A percentile compares a stretch with the other conserved stretches of the same genome.
These are phyloP conservation scores for Syngnathus acus DNA, from an alignment of 2,797 vertebrate species.

Conservation along the genomic window DNA sequence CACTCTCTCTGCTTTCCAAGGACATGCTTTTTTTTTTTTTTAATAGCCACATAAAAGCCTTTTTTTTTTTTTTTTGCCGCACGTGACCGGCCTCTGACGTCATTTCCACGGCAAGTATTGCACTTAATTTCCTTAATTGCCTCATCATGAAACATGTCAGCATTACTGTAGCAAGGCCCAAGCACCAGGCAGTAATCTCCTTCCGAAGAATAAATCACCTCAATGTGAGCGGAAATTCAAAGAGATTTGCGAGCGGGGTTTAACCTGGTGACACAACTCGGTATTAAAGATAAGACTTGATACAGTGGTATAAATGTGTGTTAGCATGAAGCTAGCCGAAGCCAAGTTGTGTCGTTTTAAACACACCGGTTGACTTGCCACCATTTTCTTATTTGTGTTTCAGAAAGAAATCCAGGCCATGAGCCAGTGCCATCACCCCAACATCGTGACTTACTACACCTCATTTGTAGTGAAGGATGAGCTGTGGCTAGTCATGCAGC, in stretches of 20 bases:
- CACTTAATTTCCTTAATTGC: conserved; percentile 1
- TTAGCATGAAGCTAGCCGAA: no score
- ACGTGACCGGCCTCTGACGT: background rate
- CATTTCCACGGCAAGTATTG: background rate
- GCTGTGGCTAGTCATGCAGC: conserved; percentile 98
- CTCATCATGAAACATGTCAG: background rate
- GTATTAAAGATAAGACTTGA: no score
- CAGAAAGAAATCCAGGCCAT: conserved; percentile 99
- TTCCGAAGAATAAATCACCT: background rate
- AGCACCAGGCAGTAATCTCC: background rate
- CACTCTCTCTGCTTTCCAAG: conserved; percentile 39
- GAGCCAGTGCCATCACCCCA: conserved; percentile 98
- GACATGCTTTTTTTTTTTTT: conserved; percentile 3
- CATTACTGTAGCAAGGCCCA: background rate
- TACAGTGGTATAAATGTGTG: no score
- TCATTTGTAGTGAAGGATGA: conserved; percentile 98
- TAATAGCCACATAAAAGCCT: background rate
- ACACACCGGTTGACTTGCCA: background rate
- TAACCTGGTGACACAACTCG: no score
- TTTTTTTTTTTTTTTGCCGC: no score
- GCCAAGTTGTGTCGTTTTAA: no score
- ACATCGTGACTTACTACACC: conserved; percentile 97
- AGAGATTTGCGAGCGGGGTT: no score
- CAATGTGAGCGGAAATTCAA: background rate
- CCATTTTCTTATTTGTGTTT: background rate